Percentiles rank a stretch among this genome's conserved stretches.
Evolutionary conservation across 2,113 vertebrate species (phyloP).

Genomic region (Onychostruthus taczanowskii): DNA sequence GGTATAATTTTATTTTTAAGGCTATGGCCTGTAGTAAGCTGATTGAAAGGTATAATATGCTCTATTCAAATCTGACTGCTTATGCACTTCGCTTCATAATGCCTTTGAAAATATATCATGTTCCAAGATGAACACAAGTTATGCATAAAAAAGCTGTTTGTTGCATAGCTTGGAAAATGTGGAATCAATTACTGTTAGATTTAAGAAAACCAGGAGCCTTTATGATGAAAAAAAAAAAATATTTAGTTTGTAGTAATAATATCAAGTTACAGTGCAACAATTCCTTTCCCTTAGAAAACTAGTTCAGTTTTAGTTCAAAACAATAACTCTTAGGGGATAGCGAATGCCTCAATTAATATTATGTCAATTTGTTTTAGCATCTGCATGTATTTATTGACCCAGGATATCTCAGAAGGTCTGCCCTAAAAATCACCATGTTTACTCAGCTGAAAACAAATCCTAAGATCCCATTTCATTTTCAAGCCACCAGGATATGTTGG

Average conservation of each 20-base stretch:
- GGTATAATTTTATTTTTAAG: conserved; percentile 60
- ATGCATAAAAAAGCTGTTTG: conserved; percentile 35
- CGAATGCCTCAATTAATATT: conserved; percentile 10
- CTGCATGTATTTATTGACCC: conserved; percentile 24
- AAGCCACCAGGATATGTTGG: background rate
- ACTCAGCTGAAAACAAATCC: conserved; percentile 34
- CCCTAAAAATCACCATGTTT: conserved; percentile 16
- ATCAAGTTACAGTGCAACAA: conserved; percentile 13
- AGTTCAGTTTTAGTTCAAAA: background rate
- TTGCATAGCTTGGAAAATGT: conserved; percentile 47
- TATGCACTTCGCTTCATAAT: conserved; percentile 37
- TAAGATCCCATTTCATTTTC: background rate
- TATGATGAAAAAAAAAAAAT: conserved; percentile 4
- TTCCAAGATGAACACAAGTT: conserved; percentile 39
- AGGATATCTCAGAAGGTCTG: background rate
- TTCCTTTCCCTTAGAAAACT: conserved; percentile 6
- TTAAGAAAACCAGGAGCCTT: conserved; percentile 35
- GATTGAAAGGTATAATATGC: conserved; percentile 39
- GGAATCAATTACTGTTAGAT: conserved; percentile 51
- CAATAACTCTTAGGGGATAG: background rate
- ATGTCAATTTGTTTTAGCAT: conserved; percentile 34
- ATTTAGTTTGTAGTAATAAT: conserved; percentile 30
- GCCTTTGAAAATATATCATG: conserved; percentile 50
- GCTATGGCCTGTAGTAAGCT: conserved; percentile 48
- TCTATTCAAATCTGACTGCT: conserved; percentile 56